Conservation (phyloP, 2,797 vertebrate genomes). For the Acanthurus leucopareius region DNA sequence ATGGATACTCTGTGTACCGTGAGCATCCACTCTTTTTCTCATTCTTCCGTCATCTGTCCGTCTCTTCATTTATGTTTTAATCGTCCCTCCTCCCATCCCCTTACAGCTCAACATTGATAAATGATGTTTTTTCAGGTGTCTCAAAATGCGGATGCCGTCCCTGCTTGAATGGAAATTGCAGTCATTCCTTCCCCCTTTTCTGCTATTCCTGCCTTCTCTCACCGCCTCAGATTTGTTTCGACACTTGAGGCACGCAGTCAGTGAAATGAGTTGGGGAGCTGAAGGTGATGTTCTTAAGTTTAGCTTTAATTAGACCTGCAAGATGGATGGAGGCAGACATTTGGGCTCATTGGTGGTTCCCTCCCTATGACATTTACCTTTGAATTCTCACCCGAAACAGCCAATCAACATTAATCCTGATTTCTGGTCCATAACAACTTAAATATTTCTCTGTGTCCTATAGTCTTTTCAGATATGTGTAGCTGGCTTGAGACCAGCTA, state of each 20-base stretch:
- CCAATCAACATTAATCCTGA: neutral
- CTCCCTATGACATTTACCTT: neutral
- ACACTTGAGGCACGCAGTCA: constrained; percentile 41
- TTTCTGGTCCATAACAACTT: constrained; percentile 8
- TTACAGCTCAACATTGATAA: constrained; percentile 75
- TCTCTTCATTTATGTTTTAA: constrained; percentile 51
- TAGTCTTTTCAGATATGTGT: too few species aligned
- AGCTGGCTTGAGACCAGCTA: too few species aligned
- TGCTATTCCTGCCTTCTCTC: constrained; percentile 51
- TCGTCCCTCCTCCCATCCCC: constrained; percentile 53
- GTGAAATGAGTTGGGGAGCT: constrained; percentile 39
- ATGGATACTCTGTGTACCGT: neutral
- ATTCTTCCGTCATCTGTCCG: constrained; percentile 28
- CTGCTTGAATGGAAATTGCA: constrained; percentile 78
- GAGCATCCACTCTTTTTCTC: neutral
- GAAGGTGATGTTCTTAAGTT: constrained; percentile 23
- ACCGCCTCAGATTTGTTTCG: constrained; percentile 52
- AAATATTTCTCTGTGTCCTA: too few species aligned
- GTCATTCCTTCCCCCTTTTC: constrained; percentile 69
- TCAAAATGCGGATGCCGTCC: constrained; percentile 70
- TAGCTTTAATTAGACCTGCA: constrained; percentile 32
- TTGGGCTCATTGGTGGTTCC: neutral
- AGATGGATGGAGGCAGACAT: constrained; percentile 9
- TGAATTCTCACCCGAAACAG: neutral
- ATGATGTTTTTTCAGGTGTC: constrained; percentile 87